These are phyloP conservation scores for Thalassoma bifasciatum DNA, from an alignment of 2,113 vertebrate genomes.

Conservation along the genomic window DNA sequence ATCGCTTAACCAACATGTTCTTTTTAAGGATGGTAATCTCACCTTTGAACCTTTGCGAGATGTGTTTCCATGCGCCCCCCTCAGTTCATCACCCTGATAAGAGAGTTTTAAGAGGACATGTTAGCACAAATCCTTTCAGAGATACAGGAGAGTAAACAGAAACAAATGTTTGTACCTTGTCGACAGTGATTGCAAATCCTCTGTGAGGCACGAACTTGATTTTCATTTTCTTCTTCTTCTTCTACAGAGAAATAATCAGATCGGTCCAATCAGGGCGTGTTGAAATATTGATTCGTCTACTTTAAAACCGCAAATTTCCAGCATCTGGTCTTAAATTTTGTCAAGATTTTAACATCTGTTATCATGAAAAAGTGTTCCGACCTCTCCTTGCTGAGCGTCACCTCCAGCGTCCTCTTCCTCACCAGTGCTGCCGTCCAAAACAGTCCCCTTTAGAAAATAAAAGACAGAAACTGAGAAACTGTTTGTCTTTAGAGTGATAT, in stretches of 20 bases:
- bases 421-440: conserved; percentile 11
- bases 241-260: conserved; percentile 32
- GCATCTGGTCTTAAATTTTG: no score
- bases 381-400: background rate
- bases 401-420: conserved; percentile 26
- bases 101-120: background rate
- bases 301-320: no score
- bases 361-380: background rate
- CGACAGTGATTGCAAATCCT: conserved; percentile 44
- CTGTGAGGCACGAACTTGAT: conserved; percentile 57
- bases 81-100: conserved; percentile 27
- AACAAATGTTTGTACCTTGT: conserved; percentile 34
- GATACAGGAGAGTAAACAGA: background rate
- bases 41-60: conserved; percentile 59
- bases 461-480: background rate
- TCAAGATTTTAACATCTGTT: no score
- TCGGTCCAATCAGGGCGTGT: fast-evolving
- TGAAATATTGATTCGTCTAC: background rate
- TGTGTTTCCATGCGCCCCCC: conserved; percentile 47
- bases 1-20: no score
- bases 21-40: no score
- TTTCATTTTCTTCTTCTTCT: conserved; percentile 50
- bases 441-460: conserved; percentile 34
- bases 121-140: background rate
- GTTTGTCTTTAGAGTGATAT: no score